These are phyloP conservation scores for Anticlea derivata DNA, from an alignment of 2,888 invertebrate species.

Conservation along the genomic window DNA sequence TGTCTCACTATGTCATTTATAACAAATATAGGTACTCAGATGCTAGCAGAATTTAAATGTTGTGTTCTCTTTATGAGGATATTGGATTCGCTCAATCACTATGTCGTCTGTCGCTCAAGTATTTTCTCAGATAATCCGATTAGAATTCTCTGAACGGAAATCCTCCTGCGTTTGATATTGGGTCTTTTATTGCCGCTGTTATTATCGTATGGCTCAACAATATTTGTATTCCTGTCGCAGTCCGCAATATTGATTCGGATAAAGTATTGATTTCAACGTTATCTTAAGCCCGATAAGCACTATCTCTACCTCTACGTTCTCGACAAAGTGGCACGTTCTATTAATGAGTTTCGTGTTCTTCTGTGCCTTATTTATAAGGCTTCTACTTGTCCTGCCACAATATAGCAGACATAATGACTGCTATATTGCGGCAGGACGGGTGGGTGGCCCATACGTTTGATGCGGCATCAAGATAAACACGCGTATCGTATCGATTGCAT, in stretches of 20 bases:
- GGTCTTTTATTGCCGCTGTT: constrained; percentile 1
- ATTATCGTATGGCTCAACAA: constrained; percentile 5
- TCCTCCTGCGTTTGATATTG: constrained; percentile 8
- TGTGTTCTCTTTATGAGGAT: not conserved
- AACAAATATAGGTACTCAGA: not conserved
- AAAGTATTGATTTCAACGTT: constrained; percentile 13
- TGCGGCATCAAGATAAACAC: constrained; percentile 7
- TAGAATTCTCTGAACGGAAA: constrained; percentile 4
- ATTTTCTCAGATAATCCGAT: constrained; percentile 2
- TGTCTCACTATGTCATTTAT: constrained; percentile 6
- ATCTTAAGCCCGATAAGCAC: constrained; percentile 15
- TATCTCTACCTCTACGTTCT: constrained; percentile 6
- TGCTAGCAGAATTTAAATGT: not conserved
- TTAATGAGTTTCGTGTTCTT: constrained; percentile 4
- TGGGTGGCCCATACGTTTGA: constrained; percentile 4
- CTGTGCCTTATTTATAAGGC: not conserved
- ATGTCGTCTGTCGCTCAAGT: too few relatives aligned
- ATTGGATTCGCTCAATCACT: constrained; percentile 4
- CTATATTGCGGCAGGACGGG: constrained; percentile 1
- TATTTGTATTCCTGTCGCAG: constrained; percentile 15
- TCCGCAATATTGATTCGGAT: constrained; percentile 14
- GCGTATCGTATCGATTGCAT: constrained; percentile 22
- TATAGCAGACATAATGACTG: not conserved
- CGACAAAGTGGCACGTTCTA: constrained; percentile 2
- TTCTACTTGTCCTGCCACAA: too few relatives aligned